These are phyloP conservation scores for Phymorhynchus buccinoides DNA, from an alignment of 1,140 invertebrate species.

Conservation along the genomic window DNA sequence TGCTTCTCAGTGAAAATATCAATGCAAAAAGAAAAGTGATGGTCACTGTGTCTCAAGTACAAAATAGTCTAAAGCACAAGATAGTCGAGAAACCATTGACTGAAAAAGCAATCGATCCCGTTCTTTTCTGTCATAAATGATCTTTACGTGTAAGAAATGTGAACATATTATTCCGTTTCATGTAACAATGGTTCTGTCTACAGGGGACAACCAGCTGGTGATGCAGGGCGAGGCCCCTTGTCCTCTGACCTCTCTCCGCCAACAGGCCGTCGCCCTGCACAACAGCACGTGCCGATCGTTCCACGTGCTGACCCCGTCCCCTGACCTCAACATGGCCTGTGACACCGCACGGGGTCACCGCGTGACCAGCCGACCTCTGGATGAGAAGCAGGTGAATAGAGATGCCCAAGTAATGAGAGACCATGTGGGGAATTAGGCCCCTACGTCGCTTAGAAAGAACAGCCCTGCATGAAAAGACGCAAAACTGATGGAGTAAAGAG, in stretches of 20 bases:
- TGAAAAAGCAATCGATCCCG: no score
- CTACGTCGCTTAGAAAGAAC: no score
- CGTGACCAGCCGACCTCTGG: conserved; percentile 6
- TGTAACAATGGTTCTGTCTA: no score
- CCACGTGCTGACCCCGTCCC: conserved; percentile 42
- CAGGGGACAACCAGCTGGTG: conserved; percentile 37
- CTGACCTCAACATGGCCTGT: conserved; percentile 44
- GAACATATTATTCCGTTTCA: neutral
- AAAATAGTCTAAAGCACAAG: no score
- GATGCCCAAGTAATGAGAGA: no score
- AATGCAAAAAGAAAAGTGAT: no score
- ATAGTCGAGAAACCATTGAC: no score
- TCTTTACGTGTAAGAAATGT: neutral
- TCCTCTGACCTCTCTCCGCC: neutral
- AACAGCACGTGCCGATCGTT: conserved; percentile 34
- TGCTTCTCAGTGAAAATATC: no score
- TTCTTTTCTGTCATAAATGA: neutral
- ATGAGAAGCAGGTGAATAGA: neutral
- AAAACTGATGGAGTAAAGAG: no score
- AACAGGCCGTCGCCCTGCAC: neutral
- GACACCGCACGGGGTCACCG: conserved; percentile 15
- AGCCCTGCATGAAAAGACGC: no score
- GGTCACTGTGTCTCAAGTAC: no score
- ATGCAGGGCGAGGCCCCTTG: conserved; percentile 32
- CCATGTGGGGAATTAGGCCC: no score